Evolutionary conservation across 2,888 invertebrate species (phyloP).

Genomic region (Hanleya hanleyi): DNA sequence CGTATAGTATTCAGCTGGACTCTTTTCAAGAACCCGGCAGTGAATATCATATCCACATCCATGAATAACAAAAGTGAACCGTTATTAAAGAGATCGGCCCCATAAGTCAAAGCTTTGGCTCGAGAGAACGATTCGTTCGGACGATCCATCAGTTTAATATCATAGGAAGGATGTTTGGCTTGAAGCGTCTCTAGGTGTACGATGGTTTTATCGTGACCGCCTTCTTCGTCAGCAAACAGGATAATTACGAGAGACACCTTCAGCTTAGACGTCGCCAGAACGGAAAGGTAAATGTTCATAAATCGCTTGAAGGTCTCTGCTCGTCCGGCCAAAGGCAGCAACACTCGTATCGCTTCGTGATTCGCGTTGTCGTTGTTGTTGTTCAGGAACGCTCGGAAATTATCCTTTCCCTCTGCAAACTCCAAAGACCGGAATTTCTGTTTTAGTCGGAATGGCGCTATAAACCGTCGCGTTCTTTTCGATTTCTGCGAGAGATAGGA

Average conservation of each 20-base stretch:
- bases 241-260: slow-evolving; percentile 82
- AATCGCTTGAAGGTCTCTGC: slow-evolving; percentile 86
- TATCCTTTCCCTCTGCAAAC: neutral
- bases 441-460: neutral
- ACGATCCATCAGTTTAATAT: slow-evolving; percentile 25
- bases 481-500: neutral
- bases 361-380: neutral
- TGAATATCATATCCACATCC: slow-evolving; percentile 95
- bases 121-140: slow-evolving; percentile 43
- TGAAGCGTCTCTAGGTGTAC: slow-evolving; percentile 12
- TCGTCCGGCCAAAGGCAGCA: slow-evolving; percentile 89
- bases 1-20: slow-evolving; percentile 73
- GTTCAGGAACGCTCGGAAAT: neutral
- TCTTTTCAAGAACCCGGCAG: slow-evolving; percentile 81
- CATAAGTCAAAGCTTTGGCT: slow-evolving; percentile 44
- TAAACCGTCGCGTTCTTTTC: neutral
- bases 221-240: slow-evolving; percentile 77
- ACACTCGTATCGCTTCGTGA: slow-evolving; percentile 49
- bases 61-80: slow-evolving; percentile 89
- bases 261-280: slow-evolving; percentile 78
- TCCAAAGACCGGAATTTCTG: neutral
- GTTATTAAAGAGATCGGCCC: slow-evolving; percentile 68
- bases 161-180: slow-evolving; percentile 25
- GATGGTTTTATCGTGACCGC: neutral
- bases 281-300: slow-evolving; percentile 84